Evolutionary conservation across 2,888 invertebrate genomes (phyloP), one percentile per base, ranked within the genome.

Genomic region (Selenia dentaria): DNA sequence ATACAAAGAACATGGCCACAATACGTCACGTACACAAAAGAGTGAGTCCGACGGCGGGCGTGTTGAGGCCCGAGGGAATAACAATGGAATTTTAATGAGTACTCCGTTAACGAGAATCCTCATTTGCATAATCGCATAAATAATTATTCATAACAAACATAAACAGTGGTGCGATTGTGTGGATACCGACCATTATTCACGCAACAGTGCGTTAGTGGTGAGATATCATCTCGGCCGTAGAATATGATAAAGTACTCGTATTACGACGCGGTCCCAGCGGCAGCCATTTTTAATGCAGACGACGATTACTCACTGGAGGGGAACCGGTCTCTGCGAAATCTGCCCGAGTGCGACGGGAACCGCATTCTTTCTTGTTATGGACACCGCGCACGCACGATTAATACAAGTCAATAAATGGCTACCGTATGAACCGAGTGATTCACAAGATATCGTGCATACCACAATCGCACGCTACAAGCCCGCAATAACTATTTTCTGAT

Each of bases 11-110:
- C n/a, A n/a, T n/a, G n/a, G n/a, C n/a, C n/a, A 16, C 4, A 16
- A 8, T 22, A 22, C 8, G 8, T 22, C 62, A 73, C 69, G 66
- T 61, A 70, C 66, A 79, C 75, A 82, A 80, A 75, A 74, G 71
- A 73, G 58, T 67, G 55, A 67, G n/a, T n/a, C n/a, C n/a, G n/a
- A 64, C 64, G 69, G 71, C n/a, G 3, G 13, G 27, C 75, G 75
- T 70, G 76, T 70, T 67, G 71, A 68, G 61, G 63, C 75, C 70
- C 68, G 71, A 68, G 61, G 64, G 66, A 69, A 66, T 68, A 68
- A 83, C 84, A 85, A 86, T 77, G 76, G 85, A 84, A 88, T 87
- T 82, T 83, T 83, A 87, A 87, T 85, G 82, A 83, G 79, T 56
- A 62, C 67, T 67, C 70, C 69, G 80, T 80, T 82, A 84, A 79